phyloP scores from a whole-genome alignment of 2,888 invertebrate genomes.

The Idaea aversata region DNA sequence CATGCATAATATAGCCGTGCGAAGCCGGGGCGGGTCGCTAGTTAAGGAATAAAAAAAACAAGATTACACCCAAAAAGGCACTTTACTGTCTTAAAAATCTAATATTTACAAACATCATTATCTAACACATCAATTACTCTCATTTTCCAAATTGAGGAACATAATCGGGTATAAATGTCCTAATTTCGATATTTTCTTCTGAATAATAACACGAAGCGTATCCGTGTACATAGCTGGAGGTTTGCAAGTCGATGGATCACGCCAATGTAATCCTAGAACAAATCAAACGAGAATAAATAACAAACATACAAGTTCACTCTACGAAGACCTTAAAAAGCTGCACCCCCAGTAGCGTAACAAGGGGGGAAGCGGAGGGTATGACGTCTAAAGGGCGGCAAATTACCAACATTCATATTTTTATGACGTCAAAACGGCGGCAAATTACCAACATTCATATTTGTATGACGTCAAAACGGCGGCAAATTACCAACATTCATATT shows the following conservation, averaged over 20 bases:
- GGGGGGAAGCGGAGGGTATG: too few species aligned
- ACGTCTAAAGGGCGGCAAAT: too few species aligned
- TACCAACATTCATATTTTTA: too few species aligned
- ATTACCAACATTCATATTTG: too few species aligned
- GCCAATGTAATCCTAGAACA: slow-evolving; percentile 83
- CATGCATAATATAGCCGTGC: too few species aligned
- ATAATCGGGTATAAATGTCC: slow-evolving; percentile 89
- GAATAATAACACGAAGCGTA: slow-evolving; percentile 87
- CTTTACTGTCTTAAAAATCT: slow-evolving; percentile 40
- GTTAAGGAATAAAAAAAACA: slow-evolving; percentile 7
- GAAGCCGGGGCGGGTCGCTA: too few species aligned
- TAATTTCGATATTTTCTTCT: slow-evolving; percentile 87
- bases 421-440: too few species aligned
- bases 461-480: too few species aligned
- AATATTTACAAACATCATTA: slow-evolving; percentile 31
- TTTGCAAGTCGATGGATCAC: slow-evolving; percentile 85
- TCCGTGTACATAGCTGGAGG: slow-evolving; percentile 89
- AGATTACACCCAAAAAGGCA: slow-evolving; percentile 30
- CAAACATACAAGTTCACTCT: slow-evolving; percentile 5
- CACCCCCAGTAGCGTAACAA: too few species aligned
- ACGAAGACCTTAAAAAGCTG: slow-evolving; percentile 1
- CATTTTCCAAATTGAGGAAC: slow-evolving; percentile 78
- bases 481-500: too few species aligned
- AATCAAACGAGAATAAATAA: slow-evolving; percentile 7
- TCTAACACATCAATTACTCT: slow-evolving; percentile 29